Conservation (phyloP, 1,140 invertebrate genomes). For the Aporrectodea caliginosa region DNA sequence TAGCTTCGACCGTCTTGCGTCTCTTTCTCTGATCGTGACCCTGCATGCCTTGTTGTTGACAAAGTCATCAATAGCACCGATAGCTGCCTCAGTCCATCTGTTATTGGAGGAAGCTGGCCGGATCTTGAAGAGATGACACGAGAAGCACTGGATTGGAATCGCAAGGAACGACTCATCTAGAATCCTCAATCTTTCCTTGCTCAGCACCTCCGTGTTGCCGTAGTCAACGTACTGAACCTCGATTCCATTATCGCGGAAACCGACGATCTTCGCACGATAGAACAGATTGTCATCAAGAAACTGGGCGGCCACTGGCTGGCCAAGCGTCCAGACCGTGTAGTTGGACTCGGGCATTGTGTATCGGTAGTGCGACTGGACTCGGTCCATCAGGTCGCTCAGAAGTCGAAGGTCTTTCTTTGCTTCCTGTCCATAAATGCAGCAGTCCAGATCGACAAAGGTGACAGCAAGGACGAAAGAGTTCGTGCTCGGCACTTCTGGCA, state of each 20-base stretch:
- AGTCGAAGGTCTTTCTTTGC: not conserved
- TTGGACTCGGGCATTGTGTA: not conserved
- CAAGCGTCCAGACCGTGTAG: not conserved
- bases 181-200: not conserved
- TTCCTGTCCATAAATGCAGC: not conserved
- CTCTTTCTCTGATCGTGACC: not conserved
- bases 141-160: not conserved
- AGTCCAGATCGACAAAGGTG: not conserved
- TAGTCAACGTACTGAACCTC: not conserved
- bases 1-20: not conserved
- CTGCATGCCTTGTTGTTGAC: not conserved
- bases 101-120: not conserved
- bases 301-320: not conserved
- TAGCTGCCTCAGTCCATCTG: not conserved
- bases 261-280: not conserved
- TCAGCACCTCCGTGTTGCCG: not conserved
- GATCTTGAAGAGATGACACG: not conserved
- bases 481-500: not conserved
- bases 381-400: not conserved
- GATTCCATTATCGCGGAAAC: not conserved
- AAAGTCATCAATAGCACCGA: not conserved
- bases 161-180: not conserved
- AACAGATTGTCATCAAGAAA: not conserved
- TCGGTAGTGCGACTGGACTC: not conserved
- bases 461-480: not conserved